Evolutionary conservation across 2,113 vertebrate species (phyloP).

Genomic region (Vulpes ferrilata): DNA sequence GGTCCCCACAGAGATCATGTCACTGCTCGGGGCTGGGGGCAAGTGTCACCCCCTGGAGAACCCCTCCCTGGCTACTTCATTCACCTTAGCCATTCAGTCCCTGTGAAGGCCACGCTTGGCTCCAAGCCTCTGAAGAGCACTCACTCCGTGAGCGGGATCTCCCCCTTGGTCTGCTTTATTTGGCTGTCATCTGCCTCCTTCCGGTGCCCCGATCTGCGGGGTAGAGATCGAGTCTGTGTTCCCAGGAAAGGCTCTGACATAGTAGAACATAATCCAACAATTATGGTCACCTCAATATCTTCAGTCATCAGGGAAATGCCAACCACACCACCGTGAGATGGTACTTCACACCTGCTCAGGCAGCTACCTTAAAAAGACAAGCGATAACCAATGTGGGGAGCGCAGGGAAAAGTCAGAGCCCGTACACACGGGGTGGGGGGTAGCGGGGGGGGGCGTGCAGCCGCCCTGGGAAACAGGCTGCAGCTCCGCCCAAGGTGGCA

Average conservation of each 20-base stretch:
- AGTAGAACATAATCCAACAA: too few relatives aligned
- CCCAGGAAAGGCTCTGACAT: not conserved
- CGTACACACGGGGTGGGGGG: too few relatives aligned
- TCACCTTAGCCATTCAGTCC: not conserved
- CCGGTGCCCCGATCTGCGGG: not conserved
- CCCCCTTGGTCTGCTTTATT: not conserved
- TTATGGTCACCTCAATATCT: not conserved
- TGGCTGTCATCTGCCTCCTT: not conserved
- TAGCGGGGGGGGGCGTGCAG: not conserved
- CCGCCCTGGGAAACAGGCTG: not conserved
- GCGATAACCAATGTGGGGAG: not conserved
- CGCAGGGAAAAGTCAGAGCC: not conserved
- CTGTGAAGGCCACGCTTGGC: not conserved
- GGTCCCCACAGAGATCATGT: not conserved
- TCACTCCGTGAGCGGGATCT: not conserved
- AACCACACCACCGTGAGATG: too few relatives aligned
- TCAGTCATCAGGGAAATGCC: not conserved
- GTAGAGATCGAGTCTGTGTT: not conserved
- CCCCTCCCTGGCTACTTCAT: not conserved
- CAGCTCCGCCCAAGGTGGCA: too few relatives aligned
- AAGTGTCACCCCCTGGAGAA: not conserved
- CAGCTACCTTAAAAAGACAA: not conserved
- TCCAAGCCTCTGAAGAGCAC: not conserved
- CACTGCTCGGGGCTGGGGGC: not conserved
- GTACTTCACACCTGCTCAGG: not conserved